Evolutionary conservation across 1,140 invertebrate species (phyloP), one percentile per base, ranked within the genome.

Genomic region (Adelges cooleyi): DNA sequence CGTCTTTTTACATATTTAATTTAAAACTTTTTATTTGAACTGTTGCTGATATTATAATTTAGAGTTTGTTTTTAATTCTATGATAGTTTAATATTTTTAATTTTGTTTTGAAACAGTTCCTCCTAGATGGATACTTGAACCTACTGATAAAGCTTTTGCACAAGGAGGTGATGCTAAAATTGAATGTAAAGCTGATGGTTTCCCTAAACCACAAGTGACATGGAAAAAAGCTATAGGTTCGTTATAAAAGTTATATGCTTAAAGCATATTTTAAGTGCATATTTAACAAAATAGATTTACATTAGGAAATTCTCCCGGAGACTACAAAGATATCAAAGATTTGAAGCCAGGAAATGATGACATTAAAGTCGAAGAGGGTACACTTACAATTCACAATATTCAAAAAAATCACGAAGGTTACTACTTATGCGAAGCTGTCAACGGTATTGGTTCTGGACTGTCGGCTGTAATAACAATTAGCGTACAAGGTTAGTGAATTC

Each of bases 171-270:
- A 91, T 76, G 91, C 92, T 66, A 85, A 89, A 73, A 84, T 95
- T 69, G 90, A 95, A 81, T 97, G 93, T 77, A 92, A 92, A 81
- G 90, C 92, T 72, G 89, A 93, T 77, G 93, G 94, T 68, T 95
- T 93, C 76, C 94, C 93, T 25, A 87, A 88, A 77, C 93, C 93
- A 54, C 83, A 85, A 72, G 88, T 95, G 15, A 89, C 88, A 69
- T 97, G 94, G 94, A 95, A 94, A 78, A 90, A 89, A 80, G 90
- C 91, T 74, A 87, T 89, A 80, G 90, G 90, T 92, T 81, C 75
- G 74, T n/a, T n/a, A 73, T 48, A 48, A 48, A n/a, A 6, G n/a
- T 8, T 17, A 48, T 48, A 65, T 23, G n/a, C n/a, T n/a, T n/a
- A n/a, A n/a, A n/a, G n/a, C n/a, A n/a, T n/a, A n/a, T n/a, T n/a